Evolutionary conservation across 2,113 vertebrate genomes (phyloP).

Genomic region (Suncus etruscus): DNA sequence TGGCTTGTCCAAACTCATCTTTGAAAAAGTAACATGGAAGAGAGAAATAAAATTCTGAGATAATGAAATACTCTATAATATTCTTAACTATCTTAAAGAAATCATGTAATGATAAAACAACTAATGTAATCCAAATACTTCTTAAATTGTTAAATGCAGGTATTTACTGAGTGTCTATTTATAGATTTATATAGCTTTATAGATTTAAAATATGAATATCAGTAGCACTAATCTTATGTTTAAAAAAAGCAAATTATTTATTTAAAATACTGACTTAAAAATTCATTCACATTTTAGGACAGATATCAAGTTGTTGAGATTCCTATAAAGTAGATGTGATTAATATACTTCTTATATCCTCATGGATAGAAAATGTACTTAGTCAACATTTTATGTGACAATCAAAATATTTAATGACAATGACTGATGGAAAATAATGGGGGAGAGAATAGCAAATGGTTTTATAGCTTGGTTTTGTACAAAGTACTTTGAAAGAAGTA

Average conservation of each 20-base stretch:
- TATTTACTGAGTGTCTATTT: background rate
- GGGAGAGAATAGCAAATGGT: background rate
- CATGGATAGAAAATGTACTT: background rate
- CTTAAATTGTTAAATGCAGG: background rate
- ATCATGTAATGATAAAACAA: background rate
- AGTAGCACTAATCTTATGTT: background rate
- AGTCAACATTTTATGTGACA: background rate
- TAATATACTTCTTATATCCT: background rate
- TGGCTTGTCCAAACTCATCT: background rate
- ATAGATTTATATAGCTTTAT: no score
- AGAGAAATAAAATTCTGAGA: background rate
- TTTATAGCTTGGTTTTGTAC: background rate
- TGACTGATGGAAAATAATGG: background rate
- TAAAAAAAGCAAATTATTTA: background rate
- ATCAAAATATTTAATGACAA: background rate
- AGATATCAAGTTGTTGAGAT: conserved; percentile 28
- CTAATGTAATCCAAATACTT: background rate
- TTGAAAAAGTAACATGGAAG: background rate
- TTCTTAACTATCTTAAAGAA: background rate
- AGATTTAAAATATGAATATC: background rate
- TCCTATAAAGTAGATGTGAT: background rate
- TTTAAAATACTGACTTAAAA: background rate
- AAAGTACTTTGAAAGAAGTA: background rate
- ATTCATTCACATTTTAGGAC: background rate
- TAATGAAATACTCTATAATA: background rate